These are phyloP conservation scores for Myxocyprinus asiaticus DNA, from an alignment of 2,113 vertebrate genomes.

Conservation along the genomic window DNA sequence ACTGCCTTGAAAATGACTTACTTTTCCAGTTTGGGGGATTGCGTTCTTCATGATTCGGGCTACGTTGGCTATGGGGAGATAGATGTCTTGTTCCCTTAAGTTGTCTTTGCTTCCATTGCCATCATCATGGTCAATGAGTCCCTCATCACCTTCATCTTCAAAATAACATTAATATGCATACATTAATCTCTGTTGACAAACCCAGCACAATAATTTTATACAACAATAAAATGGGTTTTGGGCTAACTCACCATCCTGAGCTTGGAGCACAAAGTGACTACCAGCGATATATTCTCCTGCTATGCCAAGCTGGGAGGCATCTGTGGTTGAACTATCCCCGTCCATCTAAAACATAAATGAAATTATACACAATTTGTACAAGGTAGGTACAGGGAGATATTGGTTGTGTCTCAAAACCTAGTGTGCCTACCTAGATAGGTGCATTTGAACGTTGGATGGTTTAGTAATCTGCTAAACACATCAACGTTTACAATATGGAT, in stretches of 20 bases:
- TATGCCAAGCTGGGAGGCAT: slow-evolving; percentile 95
- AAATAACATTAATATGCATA: background rate
- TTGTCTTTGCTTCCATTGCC: slow-evolving; percentile 93
- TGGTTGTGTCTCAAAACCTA: too few species aligned
- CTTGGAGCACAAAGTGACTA: slow-evolving; percentile 93
- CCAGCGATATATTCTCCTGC: slow-evolving; percentile 91
- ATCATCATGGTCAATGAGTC: slow-evolving; percentile 89
- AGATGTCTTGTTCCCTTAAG: slow-evolving; percentile 98
- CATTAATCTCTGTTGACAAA: background rate
- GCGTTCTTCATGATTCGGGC: slow-evolving; percentile 99
- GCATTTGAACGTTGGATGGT: too few species aligned
- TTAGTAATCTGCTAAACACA: too few species aligned
- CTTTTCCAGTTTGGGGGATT: slow-evolving; percentile 97
- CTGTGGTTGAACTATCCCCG: slow-evolving; percentile 92
- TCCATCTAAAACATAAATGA: slow-evolving; percentile 83
- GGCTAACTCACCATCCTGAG: slow-evolving; percentile 85
- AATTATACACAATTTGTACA: background rate
- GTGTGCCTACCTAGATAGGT: too few species aligned
- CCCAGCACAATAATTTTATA: background rate
- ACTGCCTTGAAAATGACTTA: slow-evolving; percentile 50
- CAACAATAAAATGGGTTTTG: background rate
- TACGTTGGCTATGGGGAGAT: slow-evolving; percentile 97
- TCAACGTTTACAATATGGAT: too few species aligned
- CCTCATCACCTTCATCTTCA: slow-evolving; percentile 83
- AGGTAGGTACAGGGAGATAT: too few species aligned